phyloP scores from a whole-genome alignment of 37 sponge, comb jelly and placozoan genomes.

The Haliclona indistincta region DNA sequence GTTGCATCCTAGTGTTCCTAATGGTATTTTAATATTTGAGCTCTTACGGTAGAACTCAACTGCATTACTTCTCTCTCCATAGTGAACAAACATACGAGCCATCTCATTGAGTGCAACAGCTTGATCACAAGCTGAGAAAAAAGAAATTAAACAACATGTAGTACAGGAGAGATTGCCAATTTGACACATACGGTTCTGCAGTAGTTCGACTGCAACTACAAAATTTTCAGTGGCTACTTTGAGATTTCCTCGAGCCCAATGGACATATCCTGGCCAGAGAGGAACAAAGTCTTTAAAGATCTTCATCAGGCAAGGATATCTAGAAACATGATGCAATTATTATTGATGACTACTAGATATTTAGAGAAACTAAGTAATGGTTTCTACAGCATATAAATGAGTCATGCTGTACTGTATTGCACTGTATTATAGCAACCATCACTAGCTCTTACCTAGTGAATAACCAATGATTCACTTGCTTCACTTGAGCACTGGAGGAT shows the following conservation, averaged over 20 bases:
- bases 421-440: too few relatives aligned
- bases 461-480: too few relatives aligned
- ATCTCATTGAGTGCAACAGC: constrained; percentile 33
- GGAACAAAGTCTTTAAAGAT: constrained; percentile 5
- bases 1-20: not conserved
- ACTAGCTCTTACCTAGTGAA: too few relatives aligned
- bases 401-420: too few relatives aligned
- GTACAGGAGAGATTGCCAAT: too few relatives aligned
- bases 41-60: constrained; percentile 8
- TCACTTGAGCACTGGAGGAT: too few relatives aligned
- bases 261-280: constrained; percentile 55
- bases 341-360: too few relatives aligned
- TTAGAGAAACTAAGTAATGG: too few relatives aligned
- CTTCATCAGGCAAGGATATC: constrained; percentile 8
- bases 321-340: too few relatives aligned
- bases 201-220: constrained; percentile 1
- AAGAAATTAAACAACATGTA: too few relatives aligned
- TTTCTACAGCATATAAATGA: too few relatives aligned
- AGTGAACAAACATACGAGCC: constrained; percentile 31
- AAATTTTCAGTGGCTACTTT: constrained; percentile 21
- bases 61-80: constrained; percentile 28
- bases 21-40: not conserved
- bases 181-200: not conserved
- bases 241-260: constrained; percentile 52
- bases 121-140: constrained; percentile 16